phyloP scores from a whole-genome alignment of 2,113 vertebrate genomes.

The Boulengeromyrus knoepffleri region DNA sequence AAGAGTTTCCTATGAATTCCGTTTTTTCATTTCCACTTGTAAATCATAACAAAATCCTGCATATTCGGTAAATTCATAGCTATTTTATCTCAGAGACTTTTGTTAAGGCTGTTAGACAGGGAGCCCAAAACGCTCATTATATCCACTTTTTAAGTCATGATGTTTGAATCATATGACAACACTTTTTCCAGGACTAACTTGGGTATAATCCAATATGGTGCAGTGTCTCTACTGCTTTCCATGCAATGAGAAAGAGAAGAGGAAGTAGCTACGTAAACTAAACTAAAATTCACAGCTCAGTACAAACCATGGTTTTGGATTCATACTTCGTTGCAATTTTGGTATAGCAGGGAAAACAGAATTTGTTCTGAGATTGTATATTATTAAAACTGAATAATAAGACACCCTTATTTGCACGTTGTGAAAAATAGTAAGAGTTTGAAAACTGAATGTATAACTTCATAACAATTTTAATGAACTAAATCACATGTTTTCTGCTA shows the following conservation, averaged over 20 bases:
- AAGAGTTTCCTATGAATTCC: neutral
- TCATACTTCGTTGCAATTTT: neutral
- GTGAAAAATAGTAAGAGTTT: neutral
- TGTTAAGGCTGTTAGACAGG: conserved; percentile 72
- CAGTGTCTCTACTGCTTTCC: neutral
- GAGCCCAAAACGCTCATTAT: conserved; percentile 57
- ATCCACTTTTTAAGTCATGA: neutral
- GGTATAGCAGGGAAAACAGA: neutral
- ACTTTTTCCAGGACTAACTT: neutral
- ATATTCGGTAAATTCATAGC: neutral
- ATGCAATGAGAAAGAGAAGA: neutral
- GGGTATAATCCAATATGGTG: neutral
- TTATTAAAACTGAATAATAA: neutral
- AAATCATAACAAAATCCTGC: neutral
- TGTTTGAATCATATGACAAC: neutral
- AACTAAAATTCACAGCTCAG: neutral
- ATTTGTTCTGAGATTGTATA: neutral
- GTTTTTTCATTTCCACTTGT: neutral
- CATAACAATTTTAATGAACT: too few relatives aligned
- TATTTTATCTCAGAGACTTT: conserved; percentile 34
- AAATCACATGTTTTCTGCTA: neutral
- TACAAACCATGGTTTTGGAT: neutral
- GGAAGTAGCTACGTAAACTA: neutral
- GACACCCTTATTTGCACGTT: neutral
- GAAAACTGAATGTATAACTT: too few relatives aligned